phyloP scores from a whole-genome alignment of 2,797 vertebrate genomes.

The Ceyx erithaca region DNA sequence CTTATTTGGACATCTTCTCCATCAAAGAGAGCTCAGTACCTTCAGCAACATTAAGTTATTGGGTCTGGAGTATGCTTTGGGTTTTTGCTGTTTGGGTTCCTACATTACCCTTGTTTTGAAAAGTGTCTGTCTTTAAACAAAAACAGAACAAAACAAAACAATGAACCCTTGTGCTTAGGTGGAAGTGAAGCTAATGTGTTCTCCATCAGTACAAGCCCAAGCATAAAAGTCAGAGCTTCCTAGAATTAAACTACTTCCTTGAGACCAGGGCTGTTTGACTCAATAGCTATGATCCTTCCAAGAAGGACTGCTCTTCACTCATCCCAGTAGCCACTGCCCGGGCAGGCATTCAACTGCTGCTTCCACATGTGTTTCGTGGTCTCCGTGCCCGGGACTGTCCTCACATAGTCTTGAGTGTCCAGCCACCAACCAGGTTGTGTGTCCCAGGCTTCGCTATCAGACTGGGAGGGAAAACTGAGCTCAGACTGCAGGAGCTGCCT shows the following conservation, averaged over 20 bases:
- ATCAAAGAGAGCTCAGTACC: background rate
- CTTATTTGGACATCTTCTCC: background rate
- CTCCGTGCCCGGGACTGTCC: background rate
- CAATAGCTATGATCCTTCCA: background rate
- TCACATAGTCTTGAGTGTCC: background rate
- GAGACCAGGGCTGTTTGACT: background rate
- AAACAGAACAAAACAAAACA: background rate
- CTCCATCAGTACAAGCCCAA: background rate
- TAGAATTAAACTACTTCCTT: background rate
- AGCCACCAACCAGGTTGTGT: background rate
- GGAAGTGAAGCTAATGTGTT: background rate
- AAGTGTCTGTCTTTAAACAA: background rate
- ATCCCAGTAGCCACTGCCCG: background rate
- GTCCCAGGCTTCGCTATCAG: background rate
- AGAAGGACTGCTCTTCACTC: background rate
- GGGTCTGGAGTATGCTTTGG: background rate
- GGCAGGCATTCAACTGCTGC: background rate
- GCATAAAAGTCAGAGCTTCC: background rate
- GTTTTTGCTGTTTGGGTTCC: background rate
- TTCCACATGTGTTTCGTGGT: background rate
- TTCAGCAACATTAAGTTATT: background rate
- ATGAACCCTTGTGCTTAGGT: background rate
- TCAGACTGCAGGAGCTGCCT: background rate
- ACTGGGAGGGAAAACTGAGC: background rate
- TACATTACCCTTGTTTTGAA: background rate